Percentiles rank a stretch among this genome's conserved stretches.
phyloP scores from a whole-genome alignment of 2,797 vertebrate genomes.

The Scolopax bukidnonensis region DNA sequence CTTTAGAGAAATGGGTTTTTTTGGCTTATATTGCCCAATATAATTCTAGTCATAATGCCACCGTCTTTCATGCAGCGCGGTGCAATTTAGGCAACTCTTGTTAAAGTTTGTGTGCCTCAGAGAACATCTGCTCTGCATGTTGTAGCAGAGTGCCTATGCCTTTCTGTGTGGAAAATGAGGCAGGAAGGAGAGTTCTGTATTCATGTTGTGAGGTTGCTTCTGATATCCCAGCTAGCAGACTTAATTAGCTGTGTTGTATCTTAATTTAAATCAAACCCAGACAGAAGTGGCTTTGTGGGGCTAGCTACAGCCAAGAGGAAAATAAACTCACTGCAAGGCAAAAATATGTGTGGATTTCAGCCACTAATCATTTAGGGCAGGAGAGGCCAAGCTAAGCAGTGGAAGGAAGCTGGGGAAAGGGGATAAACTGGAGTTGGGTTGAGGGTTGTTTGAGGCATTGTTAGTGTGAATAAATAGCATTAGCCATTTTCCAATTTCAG shows the following conservation, averaged over 20 bases:
- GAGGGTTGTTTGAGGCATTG: neutral
- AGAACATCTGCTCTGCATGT: neutral
- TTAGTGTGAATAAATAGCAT: neutral
- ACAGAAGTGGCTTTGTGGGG: conserved; percentile 32
- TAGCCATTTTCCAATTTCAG: neutral
- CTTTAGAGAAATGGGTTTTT: neutral
- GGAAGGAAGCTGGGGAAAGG: neutral
- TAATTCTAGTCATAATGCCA: neutral
- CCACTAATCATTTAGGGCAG: neutral
- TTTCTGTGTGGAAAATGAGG: neutral
- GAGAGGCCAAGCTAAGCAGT: neutral
- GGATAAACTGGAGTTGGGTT: neutral
- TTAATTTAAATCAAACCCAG: conserved; percentile 45
- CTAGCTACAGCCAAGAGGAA: neutral
- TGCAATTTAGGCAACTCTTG: neutral
- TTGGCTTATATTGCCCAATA: neutral
- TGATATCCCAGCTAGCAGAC: neutral
- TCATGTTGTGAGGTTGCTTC: neutral
- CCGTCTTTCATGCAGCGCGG: neutral
- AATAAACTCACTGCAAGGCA: neutral
- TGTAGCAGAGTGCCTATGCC: neutral
- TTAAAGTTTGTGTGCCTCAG: neutral
- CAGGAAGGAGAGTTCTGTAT: neutral
- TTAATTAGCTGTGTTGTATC: neutral
- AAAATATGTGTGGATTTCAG: neutral